A percentile compares a stretch with the other conserved stretches of the same genome.
Conservation (phyloP, 2,113 vertebrate genomes). For the Python bivittatus region DNA sequence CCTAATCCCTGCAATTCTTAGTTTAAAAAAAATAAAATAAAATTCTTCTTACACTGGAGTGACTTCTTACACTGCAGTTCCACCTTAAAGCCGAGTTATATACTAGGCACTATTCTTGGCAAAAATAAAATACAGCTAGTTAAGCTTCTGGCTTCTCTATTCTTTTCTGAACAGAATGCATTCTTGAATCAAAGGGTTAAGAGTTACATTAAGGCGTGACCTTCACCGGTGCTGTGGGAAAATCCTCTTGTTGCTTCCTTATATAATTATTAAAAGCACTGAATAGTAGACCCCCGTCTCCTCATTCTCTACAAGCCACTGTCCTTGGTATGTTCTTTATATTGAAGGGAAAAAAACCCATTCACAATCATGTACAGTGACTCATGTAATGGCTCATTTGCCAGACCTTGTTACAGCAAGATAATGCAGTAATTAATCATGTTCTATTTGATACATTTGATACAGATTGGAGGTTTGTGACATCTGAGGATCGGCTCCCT, state of each 20-base stretch:
- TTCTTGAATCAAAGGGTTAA: neutral
- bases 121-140: neutral
- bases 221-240: neutral
- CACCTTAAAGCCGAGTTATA: neutral
- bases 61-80: neutral
- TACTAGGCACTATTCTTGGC: neutral
- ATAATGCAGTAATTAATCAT: neutral
- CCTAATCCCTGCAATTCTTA: neutral
- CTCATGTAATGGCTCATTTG: neutral
- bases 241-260: neutral
- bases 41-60: neutral
- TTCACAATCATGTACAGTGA: neutral
- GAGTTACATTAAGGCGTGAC: neutral
- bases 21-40: neutral
- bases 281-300: neutral
- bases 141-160: neutral
- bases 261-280: neutral
- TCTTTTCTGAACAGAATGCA: neutral
- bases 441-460: constrained; percentile 19
- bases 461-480: constrained; percentile 42
- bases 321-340: neutral
- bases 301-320: neutral
- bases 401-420: neutral
- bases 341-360: neutral
- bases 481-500: constrained; percentile 55